Percentiles rank a stretch among this genome's conserved stretches.
Evolutionary conservation across 2,888 invertebrate species (phyloP).

Genomic region (Philhelius pedissequus): DNA sequence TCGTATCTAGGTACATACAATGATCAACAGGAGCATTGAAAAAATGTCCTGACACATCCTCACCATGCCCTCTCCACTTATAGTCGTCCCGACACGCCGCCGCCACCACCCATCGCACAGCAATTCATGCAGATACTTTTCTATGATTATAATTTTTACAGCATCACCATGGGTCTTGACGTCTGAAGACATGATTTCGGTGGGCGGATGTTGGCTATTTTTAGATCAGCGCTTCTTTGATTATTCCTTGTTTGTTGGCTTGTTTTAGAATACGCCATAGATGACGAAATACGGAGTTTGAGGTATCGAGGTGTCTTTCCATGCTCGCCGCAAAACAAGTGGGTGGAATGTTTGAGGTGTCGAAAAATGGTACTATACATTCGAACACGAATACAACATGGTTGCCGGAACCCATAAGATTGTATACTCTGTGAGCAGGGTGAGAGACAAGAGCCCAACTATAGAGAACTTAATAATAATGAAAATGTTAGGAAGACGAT

Average conservation of each 20-base stretch:
- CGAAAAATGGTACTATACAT: conserved; percentile 30
- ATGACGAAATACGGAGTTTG: conserved; percentile 40
- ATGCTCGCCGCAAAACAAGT: conserved; percentile 38
- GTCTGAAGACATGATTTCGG: conserved; percentile 63
- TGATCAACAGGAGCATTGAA: neutral
- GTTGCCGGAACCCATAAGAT: conserved; percentile 45
- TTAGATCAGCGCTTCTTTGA: conserved; percentile 56
- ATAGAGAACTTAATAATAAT: neutral
- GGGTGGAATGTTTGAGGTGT: conserved; percentile 51
- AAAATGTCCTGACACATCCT: neutral
- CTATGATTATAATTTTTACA: conserved; percentile 9
- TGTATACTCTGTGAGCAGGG: neutral
- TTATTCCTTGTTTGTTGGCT: conserved; percentile 43
- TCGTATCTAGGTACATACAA: neutral
- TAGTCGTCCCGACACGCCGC: neutral
- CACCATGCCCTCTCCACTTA: neutral
- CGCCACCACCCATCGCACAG: neutral
- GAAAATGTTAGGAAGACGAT: conserved; percentile 23
- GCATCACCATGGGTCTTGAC: conserved; percentile 25
- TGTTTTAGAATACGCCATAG: conserved; percentile 50
- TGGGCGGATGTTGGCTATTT: conserved; percentile 65
- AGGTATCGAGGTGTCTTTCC: conserved; percentile 21
- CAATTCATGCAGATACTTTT: conserved; percentile 7
- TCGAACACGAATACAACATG: neutral
- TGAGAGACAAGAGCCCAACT: neutral